Conservation (phyloP, 2,797 vertebrate genomes). For the Danio albolineatus region DNA sequence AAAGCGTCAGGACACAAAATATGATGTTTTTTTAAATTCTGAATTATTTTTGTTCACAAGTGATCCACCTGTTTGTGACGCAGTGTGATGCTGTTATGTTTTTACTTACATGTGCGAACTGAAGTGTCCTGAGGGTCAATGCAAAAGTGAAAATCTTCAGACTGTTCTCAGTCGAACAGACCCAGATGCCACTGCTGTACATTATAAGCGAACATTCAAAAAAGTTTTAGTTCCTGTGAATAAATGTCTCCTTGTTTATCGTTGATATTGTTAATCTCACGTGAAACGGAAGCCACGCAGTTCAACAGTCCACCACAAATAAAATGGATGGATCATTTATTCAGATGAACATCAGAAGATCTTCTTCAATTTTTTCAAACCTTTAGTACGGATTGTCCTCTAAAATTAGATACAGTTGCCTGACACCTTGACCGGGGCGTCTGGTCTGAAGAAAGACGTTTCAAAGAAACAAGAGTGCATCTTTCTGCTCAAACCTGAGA, state of each 20-base stretch:
- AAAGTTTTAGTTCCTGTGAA: too few species aligned
- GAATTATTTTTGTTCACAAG: background rate
- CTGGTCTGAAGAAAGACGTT: background rate
- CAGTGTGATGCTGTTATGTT: background rate
- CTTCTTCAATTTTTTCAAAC: slow-evolving; percentile 2
- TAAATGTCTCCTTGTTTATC: too few species aligned
- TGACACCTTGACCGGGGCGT: background rate
- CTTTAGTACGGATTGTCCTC: slow-evolving; percentile 9
- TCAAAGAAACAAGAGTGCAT: slow-evolving; percentile 16
- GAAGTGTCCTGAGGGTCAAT: background rate
- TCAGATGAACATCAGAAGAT: background rate
- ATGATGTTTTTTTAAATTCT: background rate
- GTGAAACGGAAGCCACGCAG: too few species aligned
- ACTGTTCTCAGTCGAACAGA: slow-evolving; percentile 24
- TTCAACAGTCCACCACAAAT: too few species aligned
- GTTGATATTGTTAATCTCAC: too few species aligned
- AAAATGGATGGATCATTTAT: too few species aligned
- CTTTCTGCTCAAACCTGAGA: slow-evolving; percentile 12
- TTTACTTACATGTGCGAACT: slow-evolving; percentile 22
- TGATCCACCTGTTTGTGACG: background rate
- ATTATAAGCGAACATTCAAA: background rate
- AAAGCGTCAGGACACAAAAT: background rate
- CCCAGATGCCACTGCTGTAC: slow-evolving; percentile 6
- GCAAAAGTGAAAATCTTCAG: background rate
- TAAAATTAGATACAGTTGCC: background rate